phyloP scores from a whole-genome alignment of 2,888 invertebrate species.

The Sarcophaga carnaria region DNA sequence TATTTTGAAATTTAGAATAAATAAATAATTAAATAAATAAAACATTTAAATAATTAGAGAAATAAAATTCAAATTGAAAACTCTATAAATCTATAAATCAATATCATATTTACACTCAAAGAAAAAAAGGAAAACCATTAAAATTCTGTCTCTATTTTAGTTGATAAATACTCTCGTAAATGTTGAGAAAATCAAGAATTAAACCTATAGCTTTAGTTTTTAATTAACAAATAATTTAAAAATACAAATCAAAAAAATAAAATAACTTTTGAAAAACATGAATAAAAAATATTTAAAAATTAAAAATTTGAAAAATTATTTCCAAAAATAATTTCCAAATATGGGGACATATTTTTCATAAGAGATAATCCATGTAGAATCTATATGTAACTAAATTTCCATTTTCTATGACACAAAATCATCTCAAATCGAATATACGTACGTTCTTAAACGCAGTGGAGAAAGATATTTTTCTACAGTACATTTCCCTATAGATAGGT shows the following conservation, averaged over 20 bases:
- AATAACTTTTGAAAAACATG: conserved; percentile 45
- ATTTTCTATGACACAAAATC: too few species aligned
- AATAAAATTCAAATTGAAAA: conserved; percentile 36
- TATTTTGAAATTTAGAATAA: conserved; percentile 56
- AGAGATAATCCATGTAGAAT: too few species aligned
- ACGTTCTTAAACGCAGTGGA: too few species aligned
- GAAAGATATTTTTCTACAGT: too few species aligned
- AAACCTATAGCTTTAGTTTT: conserved; percentile 41
- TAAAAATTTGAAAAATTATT: background rate
- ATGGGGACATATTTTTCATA: too few species aligned
- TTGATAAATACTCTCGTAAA: conserved; percentile 15
- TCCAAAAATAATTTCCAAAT: too few species aligned
- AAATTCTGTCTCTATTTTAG: conserved; percentile 34
- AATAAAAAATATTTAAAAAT: conserved; percentile 54
- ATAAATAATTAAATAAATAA: conserved; percentile 43
- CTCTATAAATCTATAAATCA: conserved; percentile 21
- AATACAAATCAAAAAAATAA: conserved; percentile 12
- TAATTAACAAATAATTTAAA: background rate
- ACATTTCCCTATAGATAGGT: too few species aligned
- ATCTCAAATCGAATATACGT: too few species aligned
- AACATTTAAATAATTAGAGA: conserved; percentile 32
- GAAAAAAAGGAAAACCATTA: background rate
- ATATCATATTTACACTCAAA: conserved; percentile 52
- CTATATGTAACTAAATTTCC: too few species aligned
- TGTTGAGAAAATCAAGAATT: conserved; percentile 1